Conservation (phyloP, 1,140 invertebrate species). For the Neodiprion pinetum region DNA sequence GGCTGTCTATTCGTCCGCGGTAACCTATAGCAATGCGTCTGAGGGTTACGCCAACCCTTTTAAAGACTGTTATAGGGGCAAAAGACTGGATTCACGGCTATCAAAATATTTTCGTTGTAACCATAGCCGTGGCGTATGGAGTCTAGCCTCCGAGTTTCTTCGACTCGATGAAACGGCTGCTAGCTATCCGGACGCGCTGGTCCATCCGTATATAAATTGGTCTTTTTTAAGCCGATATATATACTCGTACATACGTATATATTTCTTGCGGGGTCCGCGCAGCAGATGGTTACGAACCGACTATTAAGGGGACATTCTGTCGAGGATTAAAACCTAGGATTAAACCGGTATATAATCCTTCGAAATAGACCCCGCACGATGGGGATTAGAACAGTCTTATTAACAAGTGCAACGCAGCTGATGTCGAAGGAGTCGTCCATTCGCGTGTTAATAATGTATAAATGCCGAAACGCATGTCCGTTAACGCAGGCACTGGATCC, state of each 20-base stretch:
- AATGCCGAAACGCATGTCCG: not conserved
- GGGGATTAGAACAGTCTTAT: constrained; percentile 37
- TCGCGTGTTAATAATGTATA: constrained; percentile 40
- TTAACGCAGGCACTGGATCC: too few relatives aligned
- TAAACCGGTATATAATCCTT: constrained; percentile 46
- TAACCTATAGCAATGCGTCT: not conserved
- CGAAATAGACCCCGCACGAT: constrained; percentile 43
- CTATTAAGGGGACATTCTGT: constrained; percentile 17
- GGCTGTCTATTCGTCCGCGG: not conserved
- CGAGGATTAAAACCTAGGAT: constrained; percentile 23
- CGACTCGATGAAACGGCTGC: not conserved
- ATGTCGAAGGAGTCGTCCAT: constrained; percentile 34
- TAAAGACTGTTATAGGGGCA: not conserved
- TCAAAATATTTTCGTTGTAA: constrained; percentile 12
- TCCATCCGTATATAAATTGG: constrained; percentile 5
- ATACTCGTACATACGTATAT: not conserved
- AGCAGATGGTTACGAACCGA: constrained; percentile 10
- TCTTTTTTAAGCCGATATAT: not conserved
- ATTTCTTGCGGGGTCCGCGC: not conserved
- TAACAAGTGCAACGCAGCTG: constrained; percentile 48
- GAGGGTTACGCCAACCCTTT: constrained; percentile 4
- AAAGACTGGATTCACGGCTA: not conserved
- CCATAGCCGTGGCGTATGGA: not conserved
- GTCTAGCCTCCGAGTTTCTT: not conserved
- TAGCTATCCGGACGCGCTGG: too few relatives aligned